Percentiles rank a stretch among this genome's conserved stretches.
Evolutionary conservation across 2,888 invertebrate genomes (phyloP).

Genomic region (Acanthacorydalis orientalis): DNA sequence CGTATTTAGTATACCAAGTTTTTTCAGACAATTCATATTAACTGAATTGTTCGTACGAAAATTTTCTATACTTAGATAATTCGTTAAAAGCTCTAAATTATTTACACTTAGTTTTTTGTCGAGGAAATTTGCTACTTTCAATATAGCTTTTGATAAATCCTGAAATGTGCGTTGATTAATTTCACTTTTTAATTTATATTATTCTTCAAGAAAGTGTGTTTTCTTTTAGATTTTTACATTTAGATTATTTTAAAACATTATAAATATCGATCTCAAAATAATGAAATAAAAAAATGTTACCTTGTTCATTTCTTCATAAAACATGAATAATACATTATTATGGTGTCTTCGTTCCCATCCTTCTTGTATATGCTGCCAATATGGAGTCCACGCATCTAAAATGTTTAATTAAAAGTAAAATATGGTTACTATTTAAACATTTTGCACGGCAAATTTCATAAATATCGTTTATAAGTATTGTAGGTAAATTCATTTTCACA

Average conservation of each 20-base stretch:
- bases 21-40: slow-evolving; percentile 48
- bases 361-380: slow-evolving; percentile 63
- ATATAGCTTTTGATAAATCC: slow-evolving; percentile 36
- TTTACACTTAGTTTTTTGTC: slow-evolving; percentile 35
- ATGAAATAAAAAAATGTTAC: slow-evolving; percentile 22
- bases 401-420: neutral
- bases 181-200: neutral
- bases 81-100: slow-evolving; percentile 40
- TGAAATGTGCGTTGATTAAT: neutral
- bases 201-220: too few species aligned
- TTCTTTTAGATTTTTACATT: too few species aligned
- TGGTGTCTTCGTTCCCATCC: slow-evolving; percentile 49
- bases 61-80: slow-evolving; percentile 63
- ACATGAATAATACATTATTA: slow-evolving; percentile 54
- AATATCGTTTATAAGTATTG: too few species aligned
- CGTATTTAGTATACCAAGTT: slow-evolving; percentile 38
- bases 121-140: slow-evolving; percentile 43
- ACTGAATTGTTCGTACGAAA: slow-evolving; percentile 70
- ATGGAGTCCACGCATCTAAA: slow-evolving; percentile 56
- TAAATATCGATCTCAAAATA: neutral
- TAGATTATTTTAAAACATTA: neutral
- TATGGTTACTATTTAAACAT: too few species aligned
- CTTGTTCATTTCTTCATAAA: slow-evolving; percentile 62
- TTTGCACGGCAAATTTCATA: too few species aligned
- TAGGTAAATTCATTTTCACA: too few species aligned